Base-by-base conservation (phyloP, 1,140 invertebrate species). In the Pseudoatta argentina region DNA sequence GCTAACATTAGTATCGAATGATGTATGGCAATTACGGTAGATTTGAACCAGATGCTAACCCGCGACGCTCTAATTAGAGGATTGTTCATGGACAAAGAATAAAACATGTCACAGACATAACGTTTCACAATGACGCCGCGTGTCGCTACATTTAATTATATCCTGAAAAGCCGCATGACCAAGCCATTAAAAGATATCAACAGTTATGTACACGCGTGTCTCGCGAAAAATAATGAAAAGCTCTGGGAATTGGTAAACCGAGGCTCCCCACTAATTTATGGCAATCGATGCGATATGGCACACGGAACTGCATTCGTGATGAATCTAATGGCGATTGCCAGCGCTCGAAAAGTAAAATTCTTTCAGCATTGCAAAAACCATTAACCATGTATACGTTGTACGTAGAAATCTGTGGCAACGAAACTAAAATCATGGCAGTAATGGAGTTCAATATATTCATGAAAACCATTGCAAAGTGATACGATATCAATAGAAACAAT, bases 301-400 rank as follows among this genome's bases (percentile, higher is more conserved):
- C 64, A 73, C 30, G 21, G 59, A 85, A 88, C 66, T 88, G 53
- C 44, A 16, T n/a, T 21, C 14, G n/a, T 69, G 48, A 57, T 69
- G 34, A 85, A 85, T 88, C 30, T 59, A 88, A 88, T 88, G 53
- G 66, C 66, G 44, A 73, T 69, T n/a, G 67, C 67, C 24, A n/a
- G 39, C 27, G 21, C 63, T 55, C 44, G 53, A 51, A 53, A 89
- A 66, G 73, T 30, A 61, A 75, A 27, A 48, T 18, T 34, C 55
- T 67, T 71, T 69, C 24, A 55, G 16, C 18, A 18, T 53, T 72
- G 55, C 51, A 57, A 78, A 89, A 85, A 66, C 53, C 44, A 69
- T 83, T 86, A 73, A 61, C 6, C n/a, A 53, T 63, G 7, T 66
- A 59, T 67, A 71, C 39, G 73, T 71, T 27, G 57, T 75, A 10